Conservation (phyloP, 2,888 invertebrate genomes). For the Drosophila setosimentum region DNA sequence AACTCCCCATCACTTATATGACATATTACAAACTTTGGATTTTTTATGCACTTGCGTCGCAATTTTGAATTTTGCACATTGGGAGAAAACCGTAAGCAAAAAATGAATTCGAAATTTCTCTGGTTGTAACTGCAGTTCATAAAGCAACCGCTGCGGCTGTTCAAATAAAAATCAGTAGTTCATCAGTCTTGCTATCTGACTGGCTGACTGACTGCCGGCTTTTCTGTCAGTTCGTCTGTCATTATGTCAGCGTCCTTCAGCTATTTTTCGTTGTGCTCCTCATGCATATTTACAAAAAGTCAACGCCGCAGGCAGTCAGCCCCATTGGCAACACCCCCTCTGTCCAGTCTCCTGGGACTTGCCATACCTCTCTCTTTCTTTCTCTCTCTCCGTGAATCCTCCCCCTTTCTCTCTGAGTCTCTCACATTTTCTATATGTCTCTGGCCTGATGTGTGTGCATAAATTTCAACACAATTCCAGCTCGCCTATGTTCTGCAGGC, state of each 20-base stretch:
- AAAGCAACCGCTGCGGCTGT: constrained; percentile 29
- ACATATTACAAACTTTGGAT: background rate
- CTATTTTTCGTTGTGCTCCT: constrained; percentile 63
- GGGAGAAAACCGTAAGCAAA: constrained; percentile 11
- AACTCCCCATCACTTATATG: background rate
- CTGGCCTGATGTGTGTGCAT: constrained; percentile 52
- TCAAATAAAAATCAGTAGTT: constrained; percentile 62
- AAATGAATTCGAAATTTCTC: constrained; percentile 15
- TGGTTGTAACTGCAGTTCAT: constrained; percentile 27
- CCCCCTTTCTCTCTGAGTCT: background rate
- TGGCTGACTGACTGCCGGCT: constrained; percentile 15
- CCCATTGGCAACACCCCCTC: constrained; percentile 24
- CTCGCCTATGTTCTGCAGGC: constrained; percentile 19
- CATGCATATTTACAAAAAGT: constrained; percentile 66
- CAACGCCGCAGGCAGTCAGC: constrained; percentile 33
- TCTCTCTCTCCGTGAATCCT: constrained; percentile 7
- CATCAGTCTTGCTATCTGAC: constrained; percentile 21
- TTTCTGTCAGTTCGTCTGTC: constrained; percentile 8
- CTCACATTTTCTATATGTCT: constrained; percentile 8
- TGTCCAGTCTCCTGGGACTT: constrained; percentile 36
- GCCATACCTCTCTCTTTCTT: constrained; percentile 15
- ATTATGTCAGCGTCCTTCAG: constrained; percentile 63
- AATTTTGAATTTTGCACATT: constrained; percentile 23
- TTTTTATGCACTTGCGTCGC: background rate
- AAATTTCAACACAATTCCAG: constrained; percentile 59